Evolutionary conservation across 2,797 vertebrate species (phyloP), one percentile per base, ranked within the genome.

Genomic region (Distichodus sexfasciatus): DNA sequence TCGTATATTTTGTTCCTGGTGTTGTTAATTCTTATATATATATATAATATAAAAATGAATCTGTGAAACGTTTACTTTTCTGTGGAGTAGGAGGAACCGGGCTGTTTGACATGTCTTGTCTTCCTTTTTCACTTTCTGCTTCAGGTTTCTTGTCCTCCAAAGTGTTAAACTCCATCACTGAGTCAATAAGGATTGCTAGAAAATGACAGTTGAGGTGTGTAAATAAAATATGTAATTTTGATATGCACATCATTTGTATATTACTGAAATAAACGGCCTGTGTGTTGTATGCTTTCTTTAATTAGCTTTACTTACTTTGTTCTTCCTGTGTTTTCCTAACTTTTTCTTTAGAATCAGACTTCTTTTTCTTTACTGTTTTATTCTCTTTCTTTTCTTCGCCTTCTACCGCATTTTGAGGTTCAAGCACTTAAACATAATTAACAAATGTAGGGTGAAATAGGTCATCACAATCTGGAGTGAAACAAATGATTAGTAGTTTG

Each of bases 311-410:
- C 11, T 54, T 44, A 59, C 87, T 77, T 9, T 75, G 29, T 62
- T 81, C 84, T 85, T 58, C 80, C 47, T 58, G 85, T 84, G 66
- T 83, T 65, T 46, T 76, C 59, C 67, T 78, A 12, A 24, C 61
- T 69, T 62, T 72, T 28, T 72, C 72, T 17, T 66, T 66, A 67
- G 81, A 86, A 73, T 82, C 82, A 40, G 82, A 82, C 46, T 78
- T 86, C 69, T 81, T 87, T 9, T 84, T 81, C 66, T 79, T 83
- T 3, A 75, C 68, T 10, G 74, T 69, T 41, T 85, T 81, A 19
- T 68, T 76, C 14, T 77, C 79, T 43, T 75, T 79, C 9, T 65
- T 71, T 44, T 79, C 53, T 26, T 83, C 81, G 17, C 5, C 28
- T 21, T 74, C 87, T 86, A 14, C 67, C 6, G 24, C 48, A 31